Evolutionary conservation across 2,888 invertebrate genomes (phyloP).

Genomic region (Gasteruption jaculator): DNA sequence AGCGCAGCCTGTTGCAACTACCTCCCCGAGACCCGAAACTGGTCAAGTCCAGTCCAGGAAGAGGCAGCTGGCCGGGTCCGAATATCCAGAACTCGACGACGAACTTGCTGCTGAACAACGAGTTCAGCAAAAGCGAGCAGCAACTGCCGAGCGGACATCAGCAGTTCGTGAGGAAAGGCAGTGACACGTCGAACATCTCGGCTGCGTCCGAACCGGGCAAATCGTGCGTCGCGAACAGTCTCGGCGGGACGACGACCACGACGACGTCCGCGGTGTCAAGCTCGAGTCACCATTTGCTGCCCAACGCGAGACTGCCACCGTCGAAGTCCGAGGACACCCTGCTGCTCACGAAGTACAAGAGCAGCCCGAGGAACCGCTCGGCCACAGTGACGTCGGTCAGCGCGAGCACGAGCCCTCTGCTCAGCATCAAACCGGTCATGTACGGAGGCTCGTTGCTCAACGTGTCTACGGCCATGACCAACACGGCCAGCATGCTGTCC

Average conservation of each 20-base stretch:
- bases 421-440: conserved; percentile 58
- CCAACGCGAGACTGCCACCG: conserved; percentile 60
- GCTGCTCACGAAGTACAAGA: conserved; percentile 52
- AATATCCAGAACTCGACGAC: conserved; percentile 58
- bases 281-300: conserved; percentile 24
- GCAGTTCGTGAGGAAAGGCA: conserved; percentile 40
- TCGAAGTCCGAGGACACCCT: conserved; percentile 79
- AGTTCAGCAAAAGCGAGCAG: conserved; percentile 83
- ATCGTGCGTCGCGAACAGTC: conserved; percentile 27
- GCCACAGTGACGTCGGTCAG: conserved; percentile 62
- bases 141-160: conserved; percentile 56
- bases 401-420: conserved; percentile 67
- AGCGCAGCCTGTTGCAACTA: conserved; percentile 62
- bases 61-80: conserved; percentile 85
- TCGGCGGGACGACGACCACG: conserved; percentile 23
- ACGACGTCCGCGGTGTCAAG: conserved; percentile 20
- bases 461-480: conserved; percentile 56
- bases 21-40: conserved; percentile 71
- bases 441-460: conserved; percentile 64
- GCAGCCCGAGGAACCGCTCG: conserved; percentile 55
- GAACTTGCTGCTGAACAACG: conserved; percentile 57
- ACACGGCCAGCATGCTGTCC: conserved; percentile 39
- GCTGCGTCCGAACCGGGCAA: conserved; percentile 36
- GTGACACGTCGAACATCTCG: conserved; percentile 40
- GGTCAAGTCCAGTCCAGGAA: conserved; percentile 70